phyloP scores from a whole-genome alignment of 2,113 vertebrate genomes.

The Anser brachyrhynchus region DNA sequence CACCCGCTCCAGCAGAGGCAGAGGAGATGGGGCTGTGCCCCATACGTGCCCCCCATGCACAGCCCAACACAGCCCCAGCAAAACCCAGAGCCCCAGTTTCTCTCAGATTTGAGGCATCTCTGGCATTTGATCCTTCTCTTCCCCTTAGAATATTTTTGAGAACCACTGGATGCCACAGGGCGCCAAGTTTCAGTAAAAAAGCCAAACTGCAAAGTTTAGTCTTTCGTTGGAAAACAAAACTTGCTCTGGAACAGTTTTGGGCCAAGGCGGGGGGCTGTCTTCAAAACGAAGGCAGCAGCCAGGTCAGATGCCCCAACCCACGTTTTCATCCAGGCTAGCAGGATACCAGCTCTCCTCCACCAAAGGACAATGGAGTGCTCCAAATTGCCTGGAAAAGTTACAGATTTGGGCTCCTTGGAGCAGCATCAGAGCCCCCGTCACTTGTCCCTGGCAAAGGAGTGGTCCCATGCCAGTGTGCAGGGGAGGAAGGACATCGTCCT shows the following conservation, averaged over 20 bases:
- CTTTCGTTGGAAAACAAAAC: neutral
- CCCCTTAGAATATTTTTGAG: neutral
- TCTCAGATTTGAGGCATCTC: neutral
- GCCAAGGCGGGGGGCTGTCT: neutral
- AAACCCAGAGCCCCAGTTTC: neutral
- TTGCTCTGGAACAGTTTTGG: accelerated
- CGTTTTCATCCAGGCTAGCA: neutral
- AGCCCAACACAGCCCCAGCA: neutral
- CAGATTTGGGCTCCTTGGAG: neutral
- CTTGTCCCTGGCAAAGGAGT: neutral
- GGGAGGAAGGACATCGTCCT: neutral
- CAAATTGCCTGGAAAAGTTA: neutral
- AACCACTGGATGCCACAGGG: accelerated
- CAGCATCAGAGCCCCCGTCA: neutral
- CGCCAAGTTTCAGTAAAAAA: neutral
- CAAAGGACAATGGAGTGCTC: neutral
- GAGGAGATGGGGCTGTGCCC: neutral
- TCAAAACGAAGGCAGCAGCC: neutral
- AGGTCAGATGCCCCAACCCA: accelerated
- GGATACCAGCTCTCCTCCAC: neutral
- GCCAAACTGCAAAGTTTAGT: no score
- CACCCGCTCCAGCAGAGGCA: accelerated
- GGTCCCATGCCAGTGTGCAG: accelerated
- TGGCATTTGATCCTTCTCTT: accelerated
- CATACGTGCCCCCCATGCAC: accelerated